Base-by-base conservation (phyloP, 2,888 invertebrate species). In the Agrotis puta region DNA sequence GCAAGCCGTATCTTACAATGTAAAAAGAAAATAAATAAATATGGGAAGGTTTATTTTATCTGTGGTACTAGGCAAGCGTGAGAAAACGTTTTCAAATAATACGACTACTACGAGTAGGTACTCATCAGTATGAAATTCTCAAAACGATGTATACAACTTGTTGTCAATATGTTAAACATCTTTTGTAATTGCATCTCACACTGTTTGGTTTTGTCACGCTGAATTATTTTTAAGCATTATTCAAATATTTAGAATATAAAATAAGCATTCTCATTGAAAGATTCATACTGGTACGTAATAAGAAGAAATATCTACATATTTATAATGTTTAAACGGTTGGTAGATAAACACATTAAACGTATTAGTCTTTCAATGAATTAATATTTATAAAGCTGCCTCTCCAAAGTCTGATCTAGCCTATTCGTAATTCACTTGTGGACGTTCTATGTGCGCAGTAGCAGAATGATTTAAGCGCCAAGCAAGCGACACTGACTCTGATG, bases 391-490 rank as follows among this genome's bases (percentile, higher is more conserved):
- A 76, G 71, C 59, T 69, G 70, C 74, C 64, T 76, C 72, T 76
- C 74, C 56, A 80, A 74, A 74, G 65, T 74, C 73, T 63, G 80
- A 76, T 74, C 59, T 62, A 71, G 61, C 61, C 78, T 69, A 79
- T 81, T 83, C 76, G 78, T 79, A 78, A 74, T 77, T 82, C 80
- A 72, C 72, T 51, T 74, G 69, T 70, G 62, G 72, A 63, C 27
- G 56, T 59, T 70, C 45, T 68, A 71, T 64, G 24, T 56, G 58
- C 61, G 64, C 77, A 79, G 73, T 77, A 87, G 85, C 87, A 81
- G 86, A 88, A 87, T 90, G 87, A 91, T 91, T 89, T 90, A 91
- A 88, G 81, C 84, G 79, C 86, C 86, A 87, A 89, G 90, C 88
- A 87, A 89, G 87, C 85, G 83, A 89, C 86, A 85, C 86, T 73